Base-by-base conservation (phyloP, 1,140 invertebrate species). In the Danaus plexippus region DNA sequence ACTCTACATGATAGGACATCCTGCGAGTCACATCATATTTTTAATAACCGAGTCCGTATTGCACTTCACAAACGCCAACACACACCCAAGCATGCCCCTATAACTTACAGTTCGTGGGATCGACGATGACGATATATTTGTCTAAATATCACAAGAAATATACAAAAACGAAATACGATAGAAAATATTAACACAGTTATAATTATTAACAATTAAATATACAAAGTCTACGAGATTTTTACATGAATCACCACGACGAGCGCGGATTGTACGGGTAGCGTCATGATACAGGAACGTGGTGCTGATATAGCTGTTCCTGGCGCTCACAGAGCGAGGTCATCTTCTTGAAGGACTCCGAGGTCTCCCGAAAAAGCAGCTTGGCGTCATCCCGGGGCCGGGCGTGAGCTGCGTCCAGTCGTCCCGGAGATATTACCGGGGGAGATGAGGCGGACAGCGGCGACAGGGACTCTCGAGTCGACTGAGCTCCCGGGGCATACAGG, bases 211-310 rank as follows among this genome's bases (percentile, higher is more conserved):
- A 86, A 81, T 81, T 79, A 80, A 77, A 79, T 81, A 77, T 78
- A 78, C 67, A 82, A 56, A 72, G 77, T 80, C 67, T 73, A 56
- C 71, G 59, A 63, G 68, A 15, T 15, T 15, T 1, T 63, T 59
- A 50, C 45, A 57, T 59, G 71, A 71, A 64, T 82, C 75, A 82
- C 80, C 81, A 86, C 15, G 74, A 64, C 57, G 78, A 62, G 72
- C 78, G 84, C 22, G 71, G 63, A 56, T 59, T 62, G 70, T 63
- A 65, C 32, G 73, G 73, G 65, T 63, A 59, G 63, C 87, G 86
- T 88, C 86, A 88, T 82, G 86, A 88, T 59, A 88, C 87, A 22
- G 87, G 87, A 8, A 88, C 87, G 67, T 88, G 87, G 71, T 88
- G 87, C 75, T 88, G 84, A 70, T 88, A 88, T 12, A 88, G 64